phyloP scores from a whole-genome alignment of 2,888 invertebrate genomes.

The Litoditis marina region DNA sequence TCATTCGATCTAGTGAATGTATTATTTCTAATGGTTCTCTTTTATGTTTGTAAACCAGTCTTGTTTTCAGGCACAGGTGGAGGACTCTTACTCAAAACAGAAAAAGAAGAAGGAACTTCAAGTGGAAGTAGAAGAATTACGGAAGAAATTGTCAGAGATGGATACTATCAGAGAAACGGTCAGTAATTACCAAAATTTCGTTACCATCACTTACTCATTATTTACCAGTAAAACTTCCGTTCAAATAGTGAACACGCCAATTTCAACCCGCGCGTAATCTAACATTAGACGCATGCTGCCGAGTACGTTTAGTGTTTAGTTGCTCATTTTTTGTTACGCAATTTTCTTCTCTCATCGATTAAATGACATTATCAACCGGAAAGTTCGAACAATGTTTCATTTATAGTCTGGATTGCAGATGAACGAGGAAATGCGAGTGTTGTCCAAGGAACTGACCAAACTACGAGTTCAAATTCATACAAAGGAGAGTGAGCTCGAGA shows the following conservation, averaged over 20 bases:
- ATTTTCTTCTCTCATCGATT: no score
- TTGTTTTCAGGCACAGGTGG: conserved; percentile 5
- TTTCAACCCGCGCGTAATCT: no score
- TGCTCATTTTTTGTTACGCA: no score
- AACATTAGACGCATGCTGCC: no score
- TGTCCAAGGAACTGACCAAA: conserved; percentile 39
- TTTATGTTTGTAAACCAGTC: no score
- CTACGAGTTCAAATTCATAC: conserved; percentile 32
- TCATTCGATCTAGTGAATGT: no score
- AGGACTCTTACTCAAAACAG: conserved; percentile 13
- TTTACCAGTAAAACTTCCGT: no score
- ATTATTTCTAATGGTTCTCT: no score
- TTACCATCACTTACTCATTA: no score
- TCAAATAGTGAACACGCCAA: no score
- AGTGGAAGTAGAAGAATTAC: conserved; percentile 21
- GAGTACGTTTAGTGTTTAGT: no score
- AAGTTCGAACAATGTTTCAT: neutral
- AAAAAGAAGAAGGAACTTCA: conserved; percentile 21
- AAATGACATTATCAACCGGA: neutral
- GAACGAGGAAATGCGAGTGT: conserved; percentile 33
- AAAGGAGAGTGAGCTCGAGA: conserved; percentile 33
- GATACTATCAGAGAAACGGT: conserved; percentile 10
- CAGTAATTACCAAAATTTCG: neutral
- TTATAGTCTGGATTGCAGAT: conserved; percentile 21
- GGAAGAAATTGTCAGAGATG: conserved; percentile 20